phyloP scores from a whole-genome alignment of 1,140 invertebrate genomes.

The Cepaea nemoralis region DNA sequence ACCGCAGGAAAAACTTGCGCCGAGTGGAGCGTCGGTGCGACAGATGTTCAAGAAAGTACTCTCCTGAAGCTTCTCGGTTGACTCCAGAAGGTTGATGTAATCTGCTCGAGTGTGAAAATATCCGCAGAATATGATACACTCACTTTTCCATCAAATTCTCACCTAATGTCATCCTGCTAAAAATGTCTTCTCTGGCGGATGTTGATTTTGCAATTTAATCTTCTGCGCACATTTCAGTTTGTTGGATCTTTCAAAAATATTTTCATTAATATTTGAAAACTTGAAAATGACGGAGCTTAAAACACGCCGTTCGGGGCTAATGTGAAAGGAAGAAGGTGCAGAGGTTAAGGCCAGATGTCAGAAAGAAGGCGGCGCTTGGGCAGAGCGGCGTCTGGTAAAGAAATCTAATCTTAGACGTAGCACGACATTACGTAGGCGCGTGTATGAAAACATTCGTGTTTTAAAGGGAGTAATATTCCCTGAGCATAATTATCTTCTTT shows the following conservation, averaged over 20 bases:
- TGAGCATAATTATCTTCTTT: background rate
- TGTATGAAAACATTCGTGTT: conserved; percentile 2
- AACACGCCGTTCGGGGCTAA: background rate
- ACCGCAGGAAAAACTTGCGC: too few species aligned
- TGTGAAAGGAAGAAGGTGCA: conserved; percentile 2
- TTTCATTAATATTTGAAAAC: background rate
- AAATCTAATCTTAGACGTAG: background rate
- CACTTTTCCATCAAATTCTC: too few species aligned
- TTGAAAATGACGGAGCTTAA: background rate
- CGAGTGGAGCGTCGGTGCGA: too few species aligned
- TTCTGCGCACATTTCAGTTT: background rate
- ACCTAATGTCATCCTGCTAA: background rate
- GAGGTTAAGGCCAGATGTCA: background rate
- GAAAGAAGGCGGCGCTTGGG: background rate
- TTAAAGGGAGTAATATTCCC: conserved; percentile 5
- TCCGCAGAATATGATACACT: too few species aligned
- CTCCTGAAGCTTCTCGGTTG: too few species aligned
- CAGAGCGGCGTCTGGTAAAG: background rate
- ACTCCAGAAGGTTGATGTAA: too few species aligned
- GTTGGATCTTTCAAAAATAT: background rate
- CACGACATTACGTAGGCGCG: background rate
- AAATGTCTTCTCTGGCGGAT: background rate
- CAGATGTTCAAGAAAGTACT: too few species aligned
- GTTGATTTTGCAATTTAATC: background rate
- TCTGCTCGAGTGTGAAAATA: too few species aligned